Percentiles rank a stretch among this genome's conserved stretches.
These are phyloP conservation scores for Mus spicilegus DNA, from an alignment of 2,113 vertebrate genomes.

Conservation along the genomic window DNA sequence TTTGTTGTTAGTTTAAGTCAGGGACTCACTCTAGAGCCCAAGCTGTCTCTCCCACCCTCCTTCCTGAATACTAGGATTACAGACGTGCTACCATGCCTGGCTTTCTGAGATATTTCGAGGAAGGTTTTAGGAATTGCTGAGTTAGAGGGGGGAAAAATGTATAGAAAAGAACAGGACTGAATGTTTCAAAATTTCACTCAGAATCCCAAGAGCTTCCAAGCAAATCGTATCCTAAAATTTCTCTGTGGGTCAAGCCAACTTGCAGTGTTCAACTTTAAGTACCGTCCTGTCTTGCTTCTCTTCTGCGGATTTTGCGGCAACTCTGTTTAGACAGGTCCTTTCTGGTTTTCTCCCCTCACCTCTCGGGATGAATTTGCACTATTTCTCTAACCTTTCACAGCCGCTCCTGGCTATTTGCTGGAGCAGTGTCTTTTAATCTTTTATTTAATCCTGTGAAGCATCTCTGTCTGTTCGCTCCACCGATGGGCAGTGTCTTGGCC, in stretches of 20 bases:
- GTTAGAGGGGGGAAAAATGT: neutral
- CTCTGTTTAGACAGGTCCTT: neutral
- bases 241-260: neutral
- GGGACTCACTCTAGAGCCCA: neutral
- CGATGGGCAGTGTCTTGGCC: neutral
- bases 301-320: neutral
- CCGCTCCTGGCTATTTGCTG: neutral
- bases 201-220: neutral
- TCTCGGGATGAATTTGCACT: neutral
- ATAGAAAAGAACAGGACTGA: neutral
- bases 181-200: neutral
- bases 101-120: neutral
- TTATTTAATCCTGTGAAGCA: neutral
- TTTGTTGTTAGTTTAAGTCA: neutral
- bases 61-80: neutral
- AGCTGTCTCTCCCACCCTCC: neutral
- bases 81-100: neutral
- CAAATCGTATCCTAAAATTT: neutral
- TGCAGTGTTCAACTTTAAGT: neutral
- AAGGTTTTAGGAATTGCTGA: neutral
- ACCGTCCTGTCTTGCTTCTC: neutral
- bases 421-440: conserved; percentile 6
- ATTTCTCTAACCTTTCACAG: neutral
- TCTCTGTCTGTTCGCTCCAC: neutral
- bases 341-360: neutral